Evolutionary conservation across 1,140 invertebrate species (phyloP).

Genomic region (Liolophura sinensis): DNA sequence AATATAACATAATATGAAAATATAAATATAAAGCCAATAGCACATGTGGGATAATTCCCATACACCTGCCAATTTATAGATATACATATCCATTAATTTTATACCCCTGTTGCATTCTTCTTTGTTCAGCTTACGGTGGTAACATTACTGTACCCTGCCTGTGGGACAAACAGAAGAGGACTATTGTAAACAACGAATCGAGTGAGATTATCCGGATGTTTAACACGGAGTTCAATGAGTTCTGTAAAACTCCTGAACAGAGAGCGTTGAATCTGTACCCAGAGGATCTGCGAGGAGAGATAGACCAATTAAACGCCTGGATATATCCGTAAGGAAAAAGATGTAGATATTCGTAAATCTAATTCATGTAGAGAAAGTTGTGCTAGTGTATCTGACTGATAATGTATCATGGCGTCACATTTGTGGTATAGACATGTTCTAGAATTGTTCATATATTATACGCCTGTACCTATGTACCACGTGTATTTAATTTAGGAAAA

Average conservation of each 20-base stretch:
- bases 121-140: slow-evolving; percentile 35
- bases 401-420: no score
- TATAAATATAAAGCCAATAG: no score
- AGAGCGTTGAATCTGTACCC: slow-evolving; percentile 48
- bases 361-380: no score
- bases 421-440: no score
- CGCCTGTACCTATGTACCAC: no score
- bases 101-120: background rate
- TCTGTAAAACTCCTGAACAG: slow-evolving; percentile 46
- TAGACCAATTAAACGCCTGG: slow-evolving; percentile 48
- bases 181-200: slow-evolving; percentile 54
- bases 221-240: slow-evolving; percentile 52
- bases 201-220: slow-evolving; percentile 55
- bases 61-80: no score
- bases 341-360: no score
- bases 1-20: no score
- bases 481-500: no score
- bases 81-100: background rate
- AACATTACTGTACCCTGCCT: slow-evolving; percentile 45
- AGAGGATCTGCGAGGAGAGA: slow-evolving; percentile 29
- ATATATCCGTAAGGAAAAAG: slow-evolving; percentile 47
- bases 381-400: no score
- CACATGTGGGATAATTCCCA: no score
- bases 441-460: no score
- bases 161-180: slow-evolving; percentile 49